Percentiles rank a stretch among this genome's conserved stretches.
Conservation (phyloP, 1,140 invertebrate species). For the Diprion similis region DNA sequence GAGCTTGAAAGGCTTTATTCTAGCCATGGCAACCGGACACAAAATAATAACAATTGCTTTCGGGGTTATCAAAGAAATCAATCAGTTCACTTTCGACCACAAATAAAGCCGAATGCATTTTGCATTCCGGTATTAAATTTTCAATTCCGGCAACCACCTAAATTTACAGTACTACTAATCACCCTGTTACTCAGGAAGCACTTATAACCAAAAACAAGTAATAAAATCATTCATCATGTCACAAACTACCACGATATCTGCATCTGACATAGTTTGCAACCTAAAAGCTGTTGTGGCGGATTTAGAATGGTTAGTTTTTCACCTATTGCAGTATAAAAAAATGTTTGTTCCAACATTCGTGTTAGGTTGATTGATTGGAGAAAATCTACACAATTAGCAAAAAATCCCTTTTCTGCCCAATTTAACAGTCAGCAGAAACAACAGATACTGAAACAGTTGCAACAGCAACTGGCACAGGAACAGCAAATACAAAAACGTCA, state of each 20-base stretch:
- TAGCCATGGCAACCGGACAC: not conserved
- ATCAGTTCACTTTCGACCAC: not conserved
- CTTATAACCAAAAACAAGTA: not conserved
- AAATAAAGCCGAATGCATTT: not conserved
- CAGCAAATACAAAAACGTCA: constrained; percentile 12
- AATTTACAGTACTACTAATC: not conserved
- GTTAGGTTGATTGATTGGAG: not conserved
- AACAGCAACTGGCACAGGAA: not conserved
- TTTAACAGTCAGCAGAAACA: constrained; percentile 14
- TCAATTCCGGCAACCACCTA: not conserved
- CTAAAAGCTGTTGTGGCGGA: constrained; percentile 33
- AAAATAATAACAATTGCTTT: not conserved
- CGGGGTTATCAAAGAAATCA: not conserved
- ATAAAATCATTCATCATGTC: not conserved
- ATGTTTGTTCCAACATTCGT: constrained; percentile 9
- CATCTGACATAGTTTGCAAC: constrained; percentile 28
- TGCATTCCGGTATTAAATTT: not conserved
- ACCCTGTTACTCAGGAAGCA: not conserved
- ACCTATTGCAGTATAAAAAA: not conserved
- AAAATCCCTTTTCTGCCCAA: too few relatives aligned
- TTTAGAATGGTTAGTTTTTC: constrained; percentile 38
- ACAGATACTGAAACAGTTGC: constrained; percentile 8
- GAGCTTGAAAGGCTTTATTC: not conserved
- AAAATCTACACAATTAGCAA: not conserved
- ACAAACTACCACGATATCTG: not conserved